Evolutionary conservation across 1,140 invertebrate genomes (phyloP).

Genomic region (Achatina immaculata): DNA sequence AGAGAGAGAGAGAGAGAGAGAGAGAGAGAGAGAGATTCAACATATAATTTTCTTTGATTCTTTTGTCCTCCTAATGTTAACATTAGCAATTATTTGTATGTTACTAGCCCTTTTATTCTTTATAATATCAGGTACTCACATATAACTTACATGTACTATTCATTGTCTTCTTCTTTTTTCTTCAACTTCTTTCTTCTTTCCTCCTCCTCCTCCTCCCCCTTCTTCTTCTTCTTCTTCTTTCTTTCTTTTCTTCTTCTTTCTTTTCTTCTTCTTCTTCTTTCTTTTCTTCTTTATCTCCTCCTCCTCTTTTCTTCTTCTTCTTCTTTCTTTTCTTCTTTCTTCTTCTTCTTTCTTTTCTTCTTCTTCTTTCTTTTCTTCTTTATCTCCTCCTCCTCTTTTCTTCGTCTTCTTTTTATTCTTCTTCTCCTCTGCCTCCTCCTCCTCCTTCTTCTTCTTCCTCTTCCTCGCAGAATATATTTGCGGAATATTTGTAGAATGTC

Average conservation of each 20-base stretch:
- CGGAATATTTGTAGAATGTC: too few relatives aligned
- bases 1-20: too few relatives aligned
- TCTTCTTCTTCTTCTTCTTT: not conserved
- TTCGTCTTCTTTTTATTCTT: too few relatives aligned
- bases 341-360: not conserved
- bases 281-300: not conserved
- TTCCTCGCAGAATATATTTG: not conserved
- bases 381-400: not conserved
- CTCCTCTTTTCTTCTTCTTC: not conserved
- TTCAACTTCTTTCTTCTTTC: too few relatives aligned
- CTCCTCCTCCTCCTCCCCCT: not conserved
- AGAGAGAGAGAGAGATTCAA: too few relatives aligned
- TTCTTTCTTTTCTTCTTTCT: constrained; percentile 3
- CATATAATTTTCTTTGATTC: too few relatives aligned
- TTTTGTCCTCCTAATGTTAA: too few relatives aligned
- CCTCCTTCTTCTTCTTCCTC: not conserved
- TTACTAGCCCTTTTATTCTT: too few relatives aligned
- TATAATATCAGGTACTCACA: too few relatives aligned
- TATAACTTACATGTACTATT: not conserved
- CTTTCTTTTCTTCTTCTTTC: constrained; percentile 4
- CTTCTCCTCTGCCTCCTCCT: too few relatives aligned
- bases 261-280: constrained; percentile 2
- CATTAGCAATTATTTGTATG: too few relatives aligned
- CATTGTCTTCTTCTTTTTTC: too few relatives aligned
- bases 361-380: not conserved